phyloP scores from a whole-genome alignment of 2,797 vertebrate species.

The Malacoraja senta region DNA sequence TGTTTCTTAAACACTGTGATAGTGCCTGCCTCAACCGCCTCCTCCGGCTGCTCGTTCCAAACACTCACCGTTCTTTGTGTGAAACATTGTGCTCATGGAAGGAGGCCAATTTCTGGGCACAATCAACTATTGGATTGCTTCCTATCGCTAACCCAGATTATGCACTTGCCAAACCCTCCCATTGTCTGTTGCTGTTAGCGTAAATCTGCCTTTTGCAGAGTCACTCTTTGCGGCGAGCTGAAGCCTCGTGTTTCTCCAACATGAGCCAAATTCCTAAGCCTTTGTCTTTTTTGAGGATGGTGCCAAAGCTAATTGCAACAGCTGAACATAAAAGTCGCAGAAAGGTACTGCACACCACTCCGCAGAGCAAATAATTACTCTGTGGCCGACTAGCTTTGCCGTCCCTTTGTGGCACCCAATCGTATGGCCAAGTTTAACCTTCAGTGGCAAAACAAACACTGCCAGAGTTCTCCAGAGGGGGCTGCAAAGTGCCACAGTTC shows the following conservation, averaged over 20 bases:
- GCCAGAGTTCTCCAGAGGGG: too few species aligned
- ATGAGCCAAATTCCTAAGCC: neutral
- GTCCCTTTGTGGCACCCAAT: neutral
- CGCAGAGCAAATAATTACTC: neutral
- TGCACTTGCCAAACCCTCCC: neutral
- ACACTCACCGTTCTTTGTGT: too few species aligned
- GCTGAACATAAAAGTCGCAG: neutral
- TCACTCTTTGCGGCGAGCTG: neutral
- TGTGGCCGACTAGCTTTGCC: neutral
- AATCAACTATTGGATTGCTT: neutral
- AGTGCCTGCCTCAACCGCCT: too few species aligned
- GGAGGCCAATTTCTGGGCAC: neutral
- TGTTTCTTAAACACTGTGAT: too few species aligned
- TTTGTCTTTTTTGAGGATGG: neutral
- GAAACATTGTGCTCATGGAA: neutral
- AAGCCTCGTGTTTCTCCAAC: neutral
- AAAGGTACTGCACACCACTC: neutral
- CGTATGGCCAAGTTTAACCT: neutral
- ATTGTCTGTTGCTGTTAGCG: neutral
- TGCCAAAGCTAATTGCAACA: slow-evolving; percentile 11
- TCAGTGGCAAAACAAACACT: neutral
- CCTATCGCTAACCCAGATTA: neutral
- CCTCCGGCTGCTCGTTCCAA: too few species aligned
- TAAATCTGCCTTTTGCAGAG: neutral
- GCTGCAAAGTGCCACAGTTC: too few species aligned